Evolutionary conservation across 2,888 invertebrate species (phyloP), one percentile per base, ranked within the genome.

Genomic region (Cryptocephalus primarius): DNA sequence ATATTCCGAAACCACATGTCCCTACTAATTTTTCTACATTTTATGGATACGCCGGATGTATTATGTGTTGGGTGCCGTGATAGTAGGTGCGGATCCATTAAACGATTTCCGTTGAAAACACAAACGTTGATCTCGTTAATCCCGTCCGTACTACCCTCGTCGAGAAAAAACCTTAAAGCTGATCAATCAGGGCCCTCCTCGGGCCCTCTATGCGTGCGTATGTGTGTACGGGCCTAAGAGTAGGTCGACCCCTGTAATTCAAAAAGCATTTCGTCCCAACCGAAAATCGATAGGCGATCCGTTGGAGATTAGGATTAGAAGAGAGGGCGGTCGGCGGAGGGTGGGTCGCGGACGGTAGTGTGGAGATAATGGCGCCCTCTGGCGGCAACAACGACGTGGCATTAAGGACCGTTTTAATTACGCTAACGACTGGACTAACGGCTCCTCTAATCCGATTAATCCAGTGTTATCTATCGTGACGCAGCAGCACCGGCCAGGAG

Each of bases 401-500:
- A 48, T 55, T 54, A 57, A 51, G 55, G 58, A 12, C 55, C 55
- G 56, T 62, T 61, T 61, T 63, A 63, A 63, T 63, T 62, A 62
- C 57, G 57, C 55, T 58, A 61, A 63, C 59, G 61, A 59, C 57
- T 57, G 62, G 60, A 60, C 60, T 60, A 61, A 61, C 60, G 57
- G 61, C 61, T 60, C 55, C 60, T 54, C 54, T 63, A 61, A 63
- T 62, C 61, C 57, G 58, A 62, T 62, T 62, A 59, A 55, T 55
- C 54, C 47, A 53, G 50, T 50, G 50, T 50, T 53, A 53, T 53
- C 52, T 53, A 42, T 46, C 33, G 45, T 43, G 47, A 33, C 45
- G 45, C 45, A 46, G 51, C 42, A 11, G 41, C 41, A 11, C 6
- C 8, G 12, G 11, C 13, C 43, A 6, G 11, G 32, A 42, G 46